Evolutionary conservation across 2,113 vertebrate genomes (phyloP).

Genomic region (Damaliscus lunatus): DNA sequence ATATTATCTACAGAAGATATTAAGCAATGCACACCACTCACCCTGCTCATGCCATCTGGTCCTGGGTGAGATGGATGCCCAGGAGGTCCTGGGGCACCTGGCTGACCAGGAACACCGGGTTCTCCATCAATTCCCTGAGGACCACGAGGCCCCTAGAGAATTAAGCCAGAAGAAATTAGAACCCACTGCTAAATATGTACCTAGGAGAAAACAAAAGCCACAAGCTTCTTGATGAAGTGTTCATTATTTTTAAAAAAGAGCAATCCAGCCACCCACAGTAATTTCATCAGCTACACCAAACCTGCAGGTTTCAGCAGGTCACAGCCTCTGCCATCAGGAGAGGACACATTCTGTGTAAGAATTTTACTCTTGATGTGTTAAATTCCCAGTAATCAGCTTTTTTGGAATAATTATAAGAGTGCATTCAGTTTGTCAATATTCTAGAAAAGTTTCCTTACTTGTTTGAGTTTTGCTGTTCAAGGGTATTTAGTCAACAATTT

Average conservation of each 20-base stretch:
- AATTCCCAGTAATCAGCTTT: not conserved
- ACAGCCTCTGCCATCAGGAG: not conserved
- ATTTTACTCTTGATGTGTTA: not conserved
- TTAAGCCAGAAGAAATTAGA: constrained; percentile 10
- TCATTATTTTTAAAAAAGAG: not conserved
- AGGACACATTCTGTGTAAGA: not conserved
- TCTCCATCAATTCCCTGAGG: constrained; percentile 92
- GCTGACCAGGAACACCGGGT: constrained; percentile 94
- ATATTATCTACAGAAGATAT: too few relatives aligned
- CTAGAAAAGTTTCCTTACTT: not conserved
- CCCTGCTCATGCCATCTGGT: constrained; percentile 84
- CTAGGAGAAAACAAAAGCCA: not conserved
- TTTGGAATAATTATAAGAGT: not conserved
- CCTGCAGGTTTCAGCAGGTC: not conserved
- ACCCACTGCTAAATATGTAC: not conserved
- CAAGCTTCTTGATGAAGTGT: not conserved
- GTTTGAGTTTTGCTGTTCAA: not conserved
- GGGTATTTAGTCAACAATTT: not conserved
- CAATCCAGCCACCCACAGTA: not conserved
- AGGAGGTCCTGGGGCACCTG: constrained; percentile 93
- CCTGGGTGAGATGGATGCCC: constrained; percentile 90
- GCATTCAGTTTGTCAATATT: not conserved
- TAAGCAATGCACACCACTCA: constrained; percentile 59
- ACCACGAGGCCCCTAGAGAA: constrained; percentile 89
- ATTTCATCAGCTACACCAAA: not conserved